These are phyloP conservation scores for Chloroceryle inda DNA, from an alignment of 2,797 vertebrate species.

Conservation along the genomic window DNA sequence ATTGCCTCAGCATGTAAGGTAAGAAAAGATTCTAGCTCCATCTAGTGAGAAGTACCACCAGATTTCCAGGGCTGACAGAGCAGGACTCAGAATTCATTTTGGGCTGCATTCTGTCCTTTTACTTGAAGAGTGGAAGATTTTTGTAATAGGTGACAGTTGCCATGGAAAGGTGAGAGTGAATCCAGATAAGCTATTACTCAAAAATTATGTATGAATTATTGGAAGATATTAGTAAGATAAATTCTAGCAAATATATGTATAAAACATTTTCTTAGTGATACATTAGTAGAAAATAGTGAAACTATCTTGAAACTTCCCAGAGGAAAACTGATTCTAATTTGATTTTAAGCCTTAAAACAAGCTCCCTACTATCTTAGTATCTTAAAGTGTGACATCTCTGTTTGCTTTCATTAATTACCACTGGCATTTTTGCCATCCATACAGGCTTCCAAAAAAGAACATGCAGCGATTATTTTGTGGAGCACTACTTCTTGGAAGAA, in stretches of 20 bases:
- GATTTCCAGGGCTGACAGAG: neutral
- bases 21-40: constrained; percentile 72
- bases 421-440: neutral
- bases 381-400: neutral
- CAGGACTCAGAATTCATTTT: neutral
- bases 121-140: neutral
- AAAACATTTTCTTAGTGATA: neutral
- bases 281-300: neutral
- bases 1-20: constrained; percentile 98
- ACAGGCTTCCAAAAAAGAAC: constrained; percentile 93
- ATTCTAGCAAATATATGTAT: neutral
- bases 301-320: neutral
- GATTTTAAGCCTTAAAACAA: neutral
- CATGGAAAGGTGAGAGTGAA: neutral
- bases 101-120: neutral
- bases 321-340: neutral
- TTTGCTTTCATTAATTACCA: constrained; percentile 7
- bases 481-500: constrained; percentile 90
- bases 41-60: constrained; percentile 45
- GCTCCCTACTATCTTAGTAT: neutral
- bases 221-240: neutral
- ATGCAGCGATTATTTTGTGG: constrained; percentile 94
- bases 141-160: neutral
- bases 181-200: neutral
- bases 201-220: neutral